Percentiles rank a stretch among this genome's conserved stretches.
Conservation (phyloP, 30 jellyfish, hydroid and myxozoan species). For the Catostylus mosaicus region DNA sequence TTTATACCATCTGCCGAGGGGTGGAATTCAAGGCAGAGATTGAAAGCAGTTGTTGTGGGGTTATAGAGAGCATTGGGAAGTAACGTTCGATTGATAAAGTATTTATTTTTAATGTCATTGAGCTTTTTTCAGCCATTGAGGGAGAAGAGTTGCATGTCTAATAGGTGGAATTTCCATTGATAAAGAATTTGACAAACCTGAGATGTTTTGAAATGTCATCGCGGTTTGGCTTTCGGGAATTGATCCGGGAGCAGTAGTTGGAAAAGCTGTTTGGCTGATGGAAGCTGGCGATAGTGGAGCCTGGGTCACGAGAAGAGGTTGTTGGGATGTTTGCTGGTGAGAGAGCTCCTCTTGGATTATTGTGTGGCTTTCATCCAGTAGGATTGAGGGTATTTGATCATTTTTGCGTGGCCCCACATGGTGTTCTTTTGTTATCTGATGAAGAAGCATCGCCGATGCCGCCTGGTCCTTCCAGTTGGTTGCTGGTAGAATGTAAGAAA, state of each 20-base stretch:
- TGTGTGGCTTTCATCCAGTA: background rate
- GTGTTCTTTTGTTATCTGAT: background rate
- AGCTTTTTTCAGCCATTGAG: background rate
- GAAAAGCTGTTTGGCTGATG: background rate
- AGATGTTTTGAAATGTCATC: background rate
- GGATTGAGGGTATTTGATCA: no score
- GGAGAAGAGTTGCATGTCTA: background rate
- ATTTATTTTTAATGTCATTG: background rate
- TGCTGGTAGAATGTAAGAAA: background rate
- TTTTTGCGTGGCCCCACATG: background rate
- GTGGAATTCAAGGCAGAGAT: background rate
- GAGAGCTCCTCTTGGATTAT: background rate
- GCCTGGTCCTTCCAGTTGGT: background rate
- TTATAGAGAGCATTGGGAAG: background rate
- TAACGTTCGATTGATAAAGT: background rate
- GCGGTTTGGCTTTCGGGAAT: no score
- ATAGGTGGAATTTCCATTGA: background rate
- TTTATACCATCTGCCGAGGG: background rate
- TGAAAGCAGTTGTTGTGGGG: background rate
- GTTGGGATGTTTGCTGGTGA: background rate
- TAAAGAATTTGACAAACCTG: background rate
- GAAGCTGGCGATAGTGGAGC: background rate
- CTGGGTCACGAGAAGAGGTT: background rate
- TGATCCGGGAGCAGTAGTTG: background rate
- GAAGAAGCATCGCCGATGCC: background rate